Base-by-base conservation (phyloP, 2,888 invertebrate species). In the Conistra vaccinii region DNA sequence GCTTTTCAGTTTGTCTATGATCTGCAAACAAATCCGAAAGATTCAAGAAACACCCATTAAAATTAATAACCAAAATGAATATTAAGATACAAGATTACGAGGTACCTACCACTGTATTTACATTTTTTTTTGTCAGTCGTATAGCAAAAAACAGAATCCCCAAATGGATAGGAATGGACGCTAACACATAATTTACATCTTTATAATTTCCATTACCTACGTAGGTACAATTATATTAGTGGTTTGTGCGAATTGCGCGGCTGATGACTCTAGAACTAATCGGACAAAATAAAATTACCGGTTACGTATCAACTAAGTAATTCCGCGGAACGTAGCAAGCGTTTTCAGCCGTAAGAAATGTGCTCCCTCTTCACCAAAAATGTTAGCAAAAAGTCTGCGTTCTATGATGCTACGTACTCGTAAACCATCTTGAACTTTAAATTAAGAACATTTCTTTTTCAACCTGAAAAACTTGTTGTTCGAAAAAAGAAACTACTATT, bases 261-360 rank as follows among this genome's bases (percentile, higher is more conserved):
- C 83, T 89, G 87, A 88, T 90, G 91, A 93, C 93, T 91, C 91
- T 90, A 91, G 91, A 93, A 94, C 93, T 91, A 94, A 94, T 94
- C 93, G 93, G 93, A 66, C 92, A 85, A 89, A 89, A 87, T 87
- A 73, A 90, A 90, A 87, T 86, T 84, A 81, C 85, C 79, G 84
- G 82, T 85, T 83, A 83, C 79, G 81, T 84, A 87, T 88, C 83
- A 78, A 75, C 73, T 75, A 85, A 81, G 85, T 85, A 81, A 89
- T 83, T 84, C 81, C 78, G 69, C 67, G 69, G 82, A 85, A 84
- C 81, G 76, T 42, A 63, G 73, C 69, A 79, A 53, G 78, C 80
- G 77, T 81, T 88, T 83, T 81, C 76, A 73, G 80, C n/a, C 45
- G 67, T 75, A 78, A 84, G 85, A 78, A 85, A 85, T 35, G 20